Conservation (phyloP, 2,797 vertebrate genomes). For the Lacerta agilis region DNA sequence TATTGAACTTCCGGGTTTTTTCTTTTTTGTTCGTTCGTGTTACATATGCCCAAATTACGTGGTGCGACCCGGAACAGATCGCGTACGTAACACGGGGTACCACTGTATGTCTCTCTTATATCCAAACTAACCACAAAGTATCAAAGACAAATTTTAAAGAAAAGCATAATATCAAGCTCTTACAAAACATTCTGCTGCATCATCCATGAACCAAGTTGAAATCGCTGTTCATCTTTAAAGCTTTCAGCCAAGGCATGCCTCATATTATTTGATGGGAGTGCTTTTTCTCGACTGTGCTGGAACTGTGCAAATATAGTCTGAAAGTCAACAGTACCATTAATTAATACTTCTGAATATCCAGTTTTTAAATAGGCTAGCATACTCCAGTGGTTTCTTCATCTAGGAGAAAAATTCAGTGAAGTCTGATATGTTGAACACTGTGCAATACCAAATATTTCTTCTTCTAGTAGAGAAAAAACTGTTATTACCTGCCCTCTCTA, state of each 20-base stretch:
- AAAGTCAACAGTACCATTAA: conserved; percentile 23
- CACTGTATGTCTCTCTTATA: background rate
- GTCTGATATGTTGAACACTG: background rate
- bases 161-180: conserved; percentile 71
- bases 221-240: conserved; percentile 97
- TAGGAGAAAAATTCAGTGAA: background rate
- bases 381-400: background rate
- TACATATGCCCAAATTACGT: no score
- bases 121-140: background rate
- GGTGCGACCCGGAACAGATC: no score
- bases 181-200: conserved; percentile 98
- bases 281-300: conserved; percentile 94
- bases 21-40: no score
- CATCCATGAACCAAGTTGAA: conserved; percentile 99
- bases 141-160: background rate
- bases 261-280: conserved; percentile 94
- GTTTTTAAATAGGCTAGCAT: background rate
- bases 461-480: background rate
- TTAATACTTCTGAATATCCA: background rate
- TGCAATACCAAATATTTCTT: background rate
- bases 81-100: no score
- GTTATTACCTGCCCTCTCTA: background rate
- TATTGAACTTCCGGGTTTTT: no score
- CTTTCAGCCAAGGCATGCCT: conserved; percentile 97
- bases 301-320: conserved; percentile 98